phyloP scores from a whole-genome alignment of 2,797 vertebrate genomes.

The Pterois miles region DNA sequence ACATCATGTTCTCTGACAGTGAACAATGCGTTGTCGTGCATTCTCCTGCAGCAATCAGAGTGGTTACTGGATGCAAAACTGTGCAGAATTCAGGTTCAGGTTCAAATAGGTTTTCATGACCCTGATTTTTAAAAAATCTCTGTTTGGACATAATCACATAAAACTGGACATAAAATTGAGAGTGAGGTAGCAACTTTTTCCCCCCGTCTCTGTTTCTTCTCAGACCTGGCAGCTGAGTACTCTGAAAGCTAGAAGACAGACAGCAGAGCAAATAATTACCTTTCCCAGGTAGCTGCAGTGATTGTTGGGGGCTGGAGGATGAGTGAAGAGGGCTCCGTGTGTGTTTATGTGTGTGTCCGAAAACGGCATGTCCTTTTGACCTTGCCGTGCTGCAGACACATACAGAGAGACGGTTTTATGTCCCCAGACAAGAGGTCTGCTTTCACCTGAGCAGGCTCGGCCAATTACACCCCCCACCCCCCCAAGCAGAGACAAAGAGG shows the following conservation, averaged over 20 bases:
- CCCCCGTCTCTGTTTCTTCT: constrained; percentile 47
- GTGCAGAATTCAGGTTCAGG: too few relatives aligned
- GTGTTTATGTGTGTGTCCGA: constrained; percentile 48
- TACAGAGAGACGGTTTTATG: constrained; percentile 78
- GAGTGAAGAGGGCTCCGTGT: constrained; percentile 70
- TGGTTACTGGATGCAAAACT: background rate
- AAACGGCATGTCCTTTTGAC: constrained; percentile 77
- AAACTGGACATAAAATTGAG: too few relatives aligned
- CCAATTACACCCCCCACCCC: constrained; percentile 68
- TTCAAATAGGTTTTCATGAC: too few relatives aligned
- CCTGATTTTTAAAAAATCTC: too few relatives aligned
- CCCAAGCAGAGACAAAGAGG: constrained; percentile 68
- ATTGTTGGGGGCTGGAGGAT: constrained; percentile 67
- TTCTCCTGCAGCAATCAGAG: background rate
- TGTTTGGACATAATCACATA: too few relatives aligned
- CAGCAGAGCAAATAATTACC: constrained; percentile 82
- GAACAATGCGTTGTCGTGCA: background rate
- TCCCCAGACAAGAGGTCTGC: constrained; percentile 81
- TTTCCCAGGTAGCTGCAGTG: constrained; percentile 78
- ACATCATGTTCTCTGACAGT: background rate
- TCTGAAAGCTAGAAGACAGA: constrained; percentile 72
- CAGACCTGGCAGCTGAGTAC: constrained; percentile 41
- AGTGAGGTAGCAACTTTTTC: background rate
- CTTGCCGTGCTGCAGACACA: constrained; percentile 68
- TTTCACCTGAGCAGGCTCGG: constrained; percentile 74